Base-by-base conservation (phyloP, 2,797 vertebrate genomes). In the Acanthornis magna region DNA sequence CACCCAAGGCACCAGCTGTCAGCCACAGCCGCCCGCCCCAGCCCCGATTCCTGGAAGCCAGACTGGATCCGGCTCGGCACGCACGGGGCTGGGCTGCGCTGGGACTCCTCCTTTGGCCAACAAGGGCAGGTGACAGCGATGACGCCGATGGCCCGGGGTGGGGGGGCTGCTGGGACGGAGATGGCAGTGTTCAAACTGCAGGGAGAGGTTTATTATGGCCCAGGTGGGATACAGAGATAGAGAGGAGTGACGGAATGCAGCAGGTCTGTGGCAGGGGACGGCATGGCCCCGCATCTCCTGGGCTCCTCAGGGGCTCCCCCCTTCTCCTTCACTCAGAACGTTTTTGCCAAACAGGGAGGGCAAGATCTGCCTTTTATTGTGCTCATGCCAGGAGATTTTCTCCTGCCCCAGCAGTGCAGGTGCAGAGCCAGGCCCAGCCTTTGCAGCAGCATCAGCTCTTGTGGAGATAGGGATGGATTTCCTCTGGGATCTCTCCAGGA, bases 101-200 rank as follows among this genome's bases (percentile, higher is more conserved):
- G 63, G 63, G 89, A 23, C 94, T 91, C 95, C 96, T 94, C 96
- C 96, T 87, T 96, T 73, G 92, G 30, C 94, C 96, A 96, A 95
- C 95, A 96, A 62, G 48, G 26, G 67, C 74, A 42, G 53, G 63
- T 1, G 9, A 61, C 29, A 75, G 75, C 29, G 15, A 6, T 62
- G 16, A 81, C 8, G 4, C 26, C 0, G 1, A 12, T 2, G 8
- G 67, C 70, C 79, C 5, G 50, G 26, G 51, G 47, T 1, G 30
- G 2, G 0, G 0, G 61, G 7, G 29, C 48, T 82, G 71, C 67
- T 3, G 16, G 71, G 32, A 72, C 16, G 55, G 85, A 73, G 47
- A 83, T 26, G 71, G 29, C 1, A 16, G 62, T 13, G 30, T 53
- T 80, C 68, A 58, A 74, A 18, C 38, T 13, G 13, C 6, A 0